Base-by-base conservation (phyloP, 2,113 vertebrate species). In the Sinocyclocheilus maitianheensis region DNA sequence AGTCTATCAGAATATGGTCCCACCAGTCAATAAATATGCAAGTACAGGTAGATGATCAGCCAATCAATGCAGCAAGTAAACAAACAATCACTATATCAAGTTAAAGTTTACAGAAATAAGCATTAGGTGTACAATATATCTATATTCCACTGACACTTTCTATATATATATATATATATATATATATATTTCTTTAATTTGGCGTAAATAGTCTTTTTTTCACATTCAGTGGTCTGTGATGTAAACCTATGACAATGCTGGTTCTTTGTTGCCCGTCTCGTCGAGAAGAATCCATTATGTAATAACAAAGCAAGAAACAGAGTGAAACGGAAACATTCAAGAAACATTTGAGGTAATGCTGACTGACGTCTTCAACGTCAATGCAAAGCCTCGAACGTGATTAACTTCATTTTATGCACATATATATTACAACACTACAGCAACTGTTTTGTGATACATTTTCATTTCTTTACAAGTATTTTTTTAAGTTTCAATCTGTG, bases 161-260 rank as follows among this genome's bases (percentile, higher is more conserved):
- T 30, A 30, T 34, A 34, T 34, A 34, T 30, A 30, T 30, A 30
- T 30, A 30, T 30, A 30, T 30, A 2, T 2, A 30, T 78, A n/a
- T 67, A 74, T 80, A 77, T 79, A 60, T 85, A 77, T 69, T 81
- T 77, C 72, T 34, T 43, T 60, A 62, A 85, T 89, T 90, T 87
- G 84, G 75, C 43, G 63, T 90, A 22, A 80, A 53, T 69, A 82
- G 85, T 89, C 72, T 80, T 76, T 77, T 75, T 85, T 85, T 83
- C 71, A 91, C 89, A 91, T 90, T 91, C 89, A 88, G 83, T 43
- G 80, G 89, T 90, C 89, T 89, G 84, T 87, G 77, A 89, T 86
- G 86, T 89, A 87, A 89, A 91, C 88, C 81, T 72, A 88, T 67
- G 77, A 78, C 43, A 86, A 77, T 84, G 78, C 69, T 81, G 58